These are phyloP conservation scores for Speoplatyrhinus poulsoni DNA, from an alignment of 2,113 vertebrate species.

Conservation along the genomic window DNA sequence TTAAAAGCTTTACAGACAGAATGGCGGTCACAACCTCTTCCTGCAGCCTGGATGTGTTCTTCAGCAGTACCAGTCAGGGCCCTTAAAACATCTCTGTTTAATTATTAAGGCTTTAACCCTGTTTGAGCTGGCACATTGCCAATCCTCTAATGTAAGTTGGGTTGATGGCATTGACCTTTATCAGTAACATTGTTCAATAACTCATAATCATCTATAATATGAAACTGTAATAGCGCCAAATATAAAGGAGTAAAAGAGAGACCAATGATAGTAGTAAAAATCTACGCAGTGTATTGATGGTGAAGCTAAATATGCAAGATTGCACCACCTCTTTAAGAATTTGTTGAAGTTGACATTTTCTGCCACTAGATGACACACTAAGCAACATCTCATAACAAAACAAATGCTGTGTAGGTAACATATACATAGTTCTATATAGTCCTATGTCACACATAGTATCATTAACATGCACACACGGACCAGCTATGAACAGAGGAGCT, in stretches of 20 bases:
- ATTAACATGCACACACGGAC: too few species aligned
- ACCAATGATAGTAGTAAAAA: not conserved
- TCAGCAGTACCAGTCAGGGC: constrained; percentile 31
- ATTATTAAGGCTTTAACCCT: constrained; percentile 64
- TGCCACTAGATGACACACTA: too few species aligned
- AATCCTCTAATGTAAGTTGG: constrained; percentile 63
- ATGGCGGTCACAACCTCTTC: constrained; percentile 38
- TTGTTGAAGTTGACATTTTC: too few species aligned
- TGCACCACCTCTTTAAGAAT: too few species aligned
- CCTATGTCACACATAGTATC: too few species aligned
- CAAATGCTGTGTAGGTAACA: too few species aligned
- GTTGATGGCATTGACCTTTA: constrained; percentile 67
- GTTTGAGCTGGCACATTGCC: constrained; percentile 41
- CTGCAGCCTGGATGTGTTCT: constrained; percentile 38
- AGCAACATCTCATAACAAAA: too few species aligned
- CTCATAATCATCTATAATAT: constrained; percentile 57
- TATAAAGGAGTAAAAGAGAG: constrained; percentile 47
- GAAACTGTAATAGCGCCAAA: constrained; percentile 62
- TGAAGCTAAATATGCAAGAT: too few species aligned
- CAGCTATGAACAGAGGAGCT: too few species aligned
- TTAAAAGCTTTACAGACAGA: constrained; percentile 65
- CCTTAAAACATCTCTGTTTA: constrained; percentile 58
- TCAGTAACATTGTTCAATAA: constrained; percentile 60
- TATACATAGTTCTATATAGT: too few species aligned
- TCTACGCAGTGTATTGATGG: too few species aligned